Conservation (phyloP, 2,113 vertebrate genomes). For the Peromyscus polionotus region DNA sequence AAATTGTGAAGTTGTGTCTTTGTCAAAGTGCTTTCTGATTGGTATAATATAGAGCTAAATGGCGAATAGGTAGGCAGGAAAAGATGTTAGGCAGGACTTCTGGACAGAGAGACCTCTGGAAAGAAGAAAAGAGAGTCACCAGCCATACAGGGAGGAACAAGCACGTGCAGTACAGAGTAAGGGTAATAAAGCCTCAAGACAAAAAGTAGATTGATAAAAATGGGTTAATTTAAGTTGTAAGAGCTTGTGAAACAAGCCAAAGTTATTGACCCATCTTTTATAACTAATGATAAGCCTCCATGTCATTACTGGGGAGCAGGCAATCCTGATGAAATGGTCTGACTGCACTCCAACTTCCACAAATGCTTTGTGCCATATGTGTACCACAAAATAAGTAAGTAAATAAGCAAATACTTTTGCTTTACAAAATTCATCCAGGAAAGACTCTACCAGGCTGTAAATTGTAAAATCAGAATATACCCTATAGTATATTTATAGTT, state of each 20-base stretch:
- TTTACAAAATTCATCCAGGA: neutral
- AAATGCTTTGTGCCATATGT: neutral
- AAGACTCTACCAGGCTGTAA: neutral
- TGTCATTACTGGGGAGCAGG: neutral
- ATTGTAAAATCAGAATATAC: neutral
- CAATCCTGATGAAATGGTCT: neutral
- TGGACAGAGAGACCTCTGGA: neutral
- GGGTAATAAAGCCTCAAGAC: too few species aligned
- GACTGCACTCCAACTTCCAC: neutral
- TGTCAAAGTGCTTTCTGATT: neutral
- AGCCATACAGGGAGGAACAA: neutral
- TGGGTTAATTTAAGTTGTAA: too few species aligned
- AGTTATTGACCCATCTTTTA: neutral
- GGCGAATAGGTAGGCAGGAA: neutral
- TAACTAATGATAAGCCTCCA: neutral
- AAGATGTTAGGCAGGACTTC: neutral
- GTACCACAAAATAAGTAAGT: neutral
- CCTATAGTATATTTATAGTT: neutral
- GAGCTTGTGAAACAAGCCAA: too few species aligned
- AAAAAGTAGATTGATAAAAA: too few species aligned
- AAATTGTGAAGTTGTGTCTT: neutral
- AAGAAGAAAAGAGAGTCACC: neutral
- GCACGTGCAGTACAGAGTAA: too few species aligned
- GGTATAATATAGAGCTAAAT: neutral
- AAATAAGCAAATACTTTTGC: neutral